phyloP scores from a whole-genome alignment of 2,113 vertebrate species.

The Saccopteryx leptura region DNA sequence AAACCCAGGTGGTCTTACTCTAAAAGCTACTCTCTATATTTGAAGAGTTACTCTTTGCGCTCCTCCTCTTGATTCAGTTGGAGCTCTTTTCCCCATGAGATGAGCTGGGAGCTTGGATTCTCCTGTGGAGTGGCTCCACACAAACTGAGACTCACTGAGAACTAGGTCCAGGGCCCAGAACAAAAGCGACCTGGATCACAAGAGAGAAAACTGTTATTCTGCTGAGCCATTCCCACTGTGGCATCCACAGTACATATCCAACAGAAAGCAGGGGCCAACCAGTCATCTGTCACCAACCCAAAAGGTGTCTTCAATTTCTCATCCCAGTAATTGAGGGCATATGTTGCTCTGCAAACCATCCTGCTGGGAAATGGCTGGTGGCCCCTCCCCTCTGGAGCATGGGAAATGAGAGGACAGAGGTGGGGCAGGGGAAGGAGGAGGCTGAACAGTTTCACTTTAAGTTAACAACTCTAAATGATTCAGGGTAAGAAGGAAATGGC shows the following conservation, averaged over 20 bases:
- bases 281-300: constrained; percentile 79
- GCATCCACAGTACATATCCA: constrained; percentile 49
- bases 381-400: constrained; percentile 80
- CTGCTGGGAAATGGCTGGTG: constrained; percentile 86
- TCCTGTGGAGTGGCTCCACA: background rate
- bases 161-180: background rate
- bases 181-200: background rate
- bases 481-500: constrained; percentile 87
- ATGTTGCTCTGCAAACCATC: constrained; percentile 84
- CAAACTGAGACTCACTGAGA: background rate
- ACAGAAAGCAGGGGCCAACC: constrained; percentile 83
- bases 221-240: background rate
- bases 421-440: constrained; percentile 60
- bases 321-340: constrained; percentile 86
- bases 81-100: background rate
- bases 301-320: constrained; percentile 81
- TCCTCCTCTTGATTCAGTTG: background rate
- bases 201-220: constrained; percentile 25
- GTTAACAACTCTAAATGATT: constrained; percentile 88
- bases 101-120: background rate
- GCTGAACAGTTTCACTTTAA: constrained; percentile 76
- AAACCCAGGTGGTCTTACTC: background rate
- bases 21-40: background rate
- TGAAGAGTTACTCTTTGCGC: background rate
- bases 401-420: constrained; percentile 82